phyloP scores from a whole-genome alignment of 2,113 vertebrate genomes.

The Hyperopisus bebe region DNA sequence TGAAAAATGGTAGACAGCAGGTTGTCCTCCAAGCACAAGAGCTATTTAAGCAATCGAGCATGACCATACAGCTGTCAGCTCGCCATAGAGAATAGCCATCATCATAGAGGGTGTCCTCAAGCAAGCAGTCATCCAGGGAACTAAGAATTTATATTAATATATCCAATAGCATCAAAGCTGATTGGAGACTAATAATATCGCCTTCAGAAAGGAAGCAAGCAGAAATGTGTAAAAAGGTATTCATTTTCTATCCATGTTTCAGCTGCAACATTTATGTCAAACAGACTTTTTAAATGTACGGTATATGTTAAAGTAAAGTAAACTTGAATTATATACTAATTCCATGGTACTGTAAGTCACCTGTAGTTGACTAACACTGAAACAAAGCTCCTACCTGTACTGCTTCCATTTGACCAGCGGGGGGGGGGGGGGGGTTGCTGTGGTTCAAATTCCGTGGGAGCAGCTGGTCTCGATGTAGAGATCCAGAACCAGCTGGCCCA shows the following conservation, averaged over 20 bases:
- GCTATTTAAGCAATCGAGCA: background rate
- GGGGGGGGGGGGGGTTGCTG: background rate
- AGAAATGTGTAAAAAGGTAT: background rate
- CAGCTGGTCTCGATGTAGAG: background rate
- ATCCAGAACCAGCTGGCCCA: background rate
- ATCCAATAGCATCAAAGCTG: background rate
- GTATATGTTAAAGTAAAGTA: background rate
- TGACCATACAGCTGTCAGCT: background rate
- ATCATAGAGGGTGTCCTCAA: conserved; percentile 83
- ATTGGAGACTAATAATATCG: background rate
- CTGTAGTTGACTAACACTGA: background rate
- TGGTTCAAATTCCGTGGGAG: background rate
- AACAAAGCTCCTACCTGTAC: background rate
- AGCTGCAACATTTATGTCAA: background rate
- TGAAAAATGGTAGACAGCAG: background rate
- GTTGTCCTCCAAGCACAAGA: background rate
- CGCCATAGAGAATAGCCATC: conserved; percentile 74
- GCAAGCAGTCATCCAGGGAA: conserved; percentile 78
- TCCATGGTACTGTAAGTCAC: background rate
- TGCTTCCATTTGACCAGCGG: background rate
- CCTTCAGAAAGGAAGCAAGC: background rate
- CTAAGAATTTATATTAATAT: background rate
- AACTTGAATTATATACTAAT: background rate
- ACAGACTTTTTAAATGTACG: background rate
- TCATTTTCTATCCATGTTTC: background rate